These are phyloP conservation scores for Eleginops maclovinus DNA, from an alignment of 2,113 vertebrate species.

Conservation along the genomic window DNA sequence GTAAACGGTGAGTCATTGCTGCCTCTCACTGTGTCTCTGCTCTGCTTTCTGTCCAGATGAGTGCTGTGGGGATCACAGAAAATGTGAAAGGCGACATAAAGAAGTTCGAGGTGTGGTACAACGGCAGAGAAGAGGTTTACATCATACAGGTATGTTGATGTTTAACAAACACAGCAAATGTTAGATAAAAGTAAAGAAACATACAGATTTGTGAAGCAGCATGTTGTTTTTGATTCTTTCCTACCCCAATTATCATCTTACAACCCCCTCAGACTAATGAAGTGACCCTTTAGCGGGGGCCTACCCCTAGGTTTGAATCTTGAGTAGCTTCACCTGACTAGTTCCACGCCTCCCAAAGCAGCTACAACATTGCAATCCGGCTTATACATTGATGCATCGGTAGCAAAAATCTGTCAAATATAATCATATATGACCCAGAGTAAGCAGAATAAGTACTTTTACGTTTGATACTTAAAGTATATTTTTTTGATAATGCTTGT, in stretches of 20 bases:
- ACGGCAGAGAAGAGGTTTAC: constrained; percentile 94
- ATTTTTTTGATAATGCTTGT: background rate
- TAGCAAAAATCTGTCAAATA: background rate
- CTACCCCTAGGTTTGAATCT: background rate
- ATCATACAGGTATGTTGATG: constrained; percentile 91
- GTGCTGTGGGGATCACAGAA: constrained; percentile 93
- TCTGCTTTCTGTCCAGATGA: constrained; percentile 85
- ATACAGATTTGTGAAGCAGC: background rate
- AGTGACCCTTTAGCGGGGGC: background rate
- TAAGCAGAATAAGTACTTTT: background rate
- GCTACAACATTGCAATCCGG: background rate
- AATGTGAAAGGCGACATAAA: constrained; percentile 93
- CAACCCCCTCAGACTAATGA: background rate
- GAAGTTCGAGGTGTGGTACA: constrained; percentile 97
- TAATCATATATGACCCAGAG: background rate
- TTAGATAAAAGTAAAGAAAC: background rate
- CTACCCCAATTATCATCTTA: background rate
- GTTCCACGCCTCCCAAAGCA: background rate
- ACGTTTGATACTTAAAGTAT: background rate
- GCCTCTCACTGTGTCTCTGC: background rate
- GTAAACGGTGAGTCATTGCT: background rate
- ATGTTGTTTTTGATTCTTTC: background rate
- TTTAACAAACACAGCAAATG: background rate
- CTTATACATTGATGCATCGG: background rate
- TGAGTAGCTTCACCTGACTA: background rate